These are phyloP conservation scores for Brachystomella parvula DNA, from an alignment of 1,140 invertebrate genomes.

Conservation along the genomic window DNA sequence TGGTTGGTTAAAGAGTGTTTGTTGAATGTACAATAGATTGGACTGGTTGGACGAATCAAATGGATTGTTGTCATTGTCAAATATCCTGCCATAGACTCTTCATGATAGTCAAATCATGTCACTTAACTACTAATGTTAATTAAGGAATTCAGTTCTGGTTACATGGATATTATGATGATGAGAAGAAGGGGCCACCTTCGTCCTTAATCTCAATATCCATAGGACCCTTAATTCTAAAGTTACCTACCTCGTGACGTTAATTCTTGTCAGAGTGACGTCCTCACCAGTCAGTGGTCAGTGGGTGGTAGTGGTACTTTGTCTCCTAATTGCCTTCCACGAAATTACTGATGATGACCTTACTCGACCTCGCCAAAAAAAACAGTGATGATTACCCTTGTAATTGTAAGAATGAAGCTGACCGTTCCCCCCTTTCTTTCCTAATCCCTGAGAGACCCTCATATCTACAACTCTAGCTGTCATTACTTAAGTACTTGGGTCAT, in stretches of 20 bases:
- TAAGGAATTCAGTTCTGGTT: too few relatives aligned
- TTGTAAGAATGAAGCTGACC: too few relatives aligned
- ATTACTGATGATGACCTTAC: too few relatives aligned
- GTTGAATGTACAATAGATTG: background rate
- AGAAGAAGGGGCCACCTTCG: background rate
- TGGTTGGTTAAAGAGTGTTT: background rate
- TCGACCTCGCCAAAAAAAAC: too few relatives aligned
- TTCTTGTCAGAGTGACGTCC: background rate
- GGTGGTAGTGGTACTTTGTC: background rate
- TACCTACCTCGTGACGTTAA: background rate
- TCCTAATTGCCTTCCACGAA: too few relatives aligned
- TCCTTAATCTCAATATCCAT: background rate
- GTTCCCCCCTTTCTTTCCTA: too few relatives aligned
- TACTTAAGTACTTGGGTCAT: too few relatives aligned
- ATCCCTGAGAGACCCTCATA: too few relatives aligned
- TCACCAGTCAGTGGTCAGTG: background rate
- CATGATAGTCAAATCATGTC: constrained; percentile 6
- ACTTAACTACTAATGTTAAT: too few relatives aligned
- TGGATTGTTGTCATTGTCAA: background rate
- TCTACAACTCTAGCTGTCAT: too few relatives aligned
- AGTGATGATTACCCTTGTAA: too few relatives aligned
- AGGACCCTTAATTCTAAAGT: background rate
- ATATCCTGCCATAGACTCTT: constrained; percentile 1
- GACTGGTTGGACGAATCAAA: background rate
- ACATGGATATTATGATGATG: background rate